A percentile compares a stretch with the other conserved stretches of the same genome.
Conservation (phyloP, 2,113 vertebrate genomes). For the Gallinago media region DNA sequence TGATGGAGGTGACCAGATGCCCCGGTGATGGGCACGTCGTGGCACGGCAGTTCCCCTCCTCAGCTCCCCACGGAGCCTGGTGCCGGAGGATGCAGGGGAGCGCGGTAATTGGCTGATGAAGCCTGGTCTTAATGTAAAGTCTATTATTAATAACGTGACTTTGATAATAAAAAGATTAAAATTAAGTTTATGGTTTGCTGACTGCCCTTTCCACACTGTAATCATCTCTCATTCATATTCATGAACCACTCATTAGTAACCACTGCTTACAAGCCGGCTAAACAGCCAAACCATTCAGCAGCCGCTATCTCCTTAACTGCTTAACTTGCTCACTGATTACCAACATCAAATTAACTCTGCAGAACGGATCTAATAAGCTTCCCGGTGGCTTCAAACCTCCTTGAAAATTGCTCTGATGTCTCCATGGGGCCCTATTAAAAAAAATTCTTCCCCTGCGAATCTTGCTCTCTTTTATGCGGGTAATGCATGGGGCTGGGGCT, state of each 20-base stretch:
- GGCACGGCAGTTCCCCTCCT: accelerated
- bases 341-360: slow-evolving; percentile 59
- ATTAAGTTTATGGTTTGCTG: slow-evolving; percentile 61
- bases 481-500: accelerated
- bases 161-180: slow-evolving; percentile 64
- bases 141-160: slow-evolving; percentile 56
- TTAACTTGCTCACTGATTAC: slow-evolving; percentile 53
- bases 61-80: accelerated
- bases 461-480: accelerated
- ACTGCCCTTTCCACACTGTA: slow-evolving; percentile 34
- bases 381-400: slow-evolving; percentile 33
- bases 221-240: slow-evolving; percentile 48
- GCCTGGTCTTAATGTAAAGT: background rate
- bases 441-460: background rate
- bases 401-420: slow-evolving; percentile 57
- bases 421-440: slow-evolving; percentile 57
- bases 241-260: slow-evolving; percentile 52
- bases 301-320: slow-evolving; percentile 34
- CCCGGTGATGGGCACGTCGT: accelerated
- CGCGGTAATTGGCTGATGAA: background rate
- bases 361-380: slow-evolving; percentile 59
- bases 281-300: slow-evolving; percentile 13
- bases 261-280: slow-evolving; percentile 24
- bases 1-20: background rate
- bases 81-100: background rate